These are phyloP conservation scores for Tetrax tetrax DNA, from an alignment of 2,113 vertebrate species.

Conservation along the genomic window DNA sequence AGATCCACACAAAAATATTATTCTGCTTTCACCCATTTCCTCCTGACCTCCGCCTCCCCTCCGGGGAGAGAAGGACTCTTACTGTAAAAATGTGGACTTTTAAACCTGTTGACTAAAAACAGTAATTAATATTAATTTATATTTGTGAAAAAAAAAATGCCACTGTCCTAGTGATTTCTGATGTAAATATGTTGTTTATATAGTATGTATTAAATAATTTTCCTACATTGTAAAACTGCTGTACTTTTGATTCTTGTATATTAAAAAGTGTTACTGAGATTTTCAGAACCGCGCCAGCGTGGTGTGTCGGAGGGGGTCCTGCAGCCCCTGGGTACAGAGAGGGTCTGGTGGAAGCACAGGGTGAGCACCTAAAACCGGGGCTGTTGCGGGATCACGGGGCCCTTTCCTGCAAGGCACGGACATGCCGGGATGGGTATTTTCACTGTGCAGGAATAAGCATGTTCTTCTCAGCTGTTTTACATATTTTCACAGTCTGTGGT, in stretches of 20 bases:
- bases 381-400: not conserved
- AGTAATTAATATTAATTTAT: constrained; percentile 95
- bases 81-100: constrained; percentile 78
- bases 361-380: accelerated
- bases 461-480: not conserved
- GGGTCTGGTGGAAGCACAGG: not conserved
- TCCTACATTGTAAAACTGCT: constrained; percentile 91
- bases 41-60: not conserved
- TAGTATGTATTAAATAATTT: constrained; percentile 99
- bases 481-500: not conserved
- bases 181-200: constrained; percentile 98
- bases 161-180: constrained; percentile 92
- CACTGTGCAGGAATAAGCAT: not conserved
- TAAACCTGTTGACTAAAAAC: constrained; percentile 80
- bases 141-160: constrained; percentile 89
- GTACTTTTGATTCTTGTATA: constrained; percentile 81
- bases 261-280: constrained; percentile 76
- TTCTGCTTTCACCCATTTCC: constrained; percentile 54
- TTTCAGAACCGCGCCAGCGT: constrained; percentile 54
- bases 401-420: not conserved
- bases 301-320: not conserved
- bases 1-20: constrained; percentile 56
- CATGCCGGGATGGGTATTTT: not conserved
- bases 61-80: constrained; percentile 66
- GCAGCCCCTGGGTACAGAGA: accelerated